Evolutionary conservation across 2,888 invertebrate species (phyloP).

Genomic region (Drosophila tripunctata): DNA sequence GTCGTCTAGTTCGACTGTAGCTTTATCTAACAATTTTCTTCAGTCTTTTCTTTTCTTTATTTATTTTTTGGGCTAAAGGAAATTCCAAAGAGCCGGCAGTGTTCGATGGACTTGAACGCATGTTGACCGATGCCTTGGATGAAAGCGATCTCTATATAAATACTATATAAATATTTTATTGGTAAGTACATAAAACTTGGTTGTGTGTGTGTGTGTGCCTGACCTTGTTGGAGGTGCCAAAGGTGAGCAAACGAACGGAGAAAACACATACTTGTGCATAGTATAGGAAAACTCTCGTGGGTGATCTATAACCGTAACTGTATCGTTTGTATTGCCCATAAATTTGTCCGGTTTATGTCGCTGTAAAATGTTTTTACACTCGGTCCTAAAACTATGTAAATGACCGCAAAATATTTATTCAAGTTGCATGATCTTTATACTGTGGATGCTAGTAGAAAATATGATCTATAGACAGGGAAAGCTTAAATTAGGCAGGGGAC

Average conservation of each 20-base stretch:
- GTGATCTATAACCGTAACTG: constrained; percentile 17
- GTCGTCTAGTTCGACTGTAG: too few species aligned
- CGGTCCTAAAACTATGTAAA: constrained; percentile 7
- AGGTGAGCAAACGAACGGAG: constrained; percentile 58
- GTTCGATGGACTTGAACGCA: constrained; percentile 42
- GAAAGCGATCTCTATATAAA: constrained; percentile 49
- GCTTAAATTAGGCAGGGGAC: neutral
- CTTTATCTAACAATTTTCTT: too few species aligned
- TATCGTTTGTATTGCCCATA: constrained; percentile 22
- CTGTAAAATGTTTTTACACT: constrained; percentile 34
- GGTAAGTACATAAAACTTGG: constrained; percentile 68
- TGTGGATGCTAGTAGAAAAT: too few species aligned
- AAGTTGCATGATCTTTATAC: neutral
- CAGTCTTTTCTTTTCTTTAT: neutral
- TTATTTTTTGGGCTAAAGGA: constrained; percentile 37
- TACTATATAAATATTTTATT: constrained; percentile 63
- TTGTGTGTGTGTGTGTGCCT: constrained; percentile 29
- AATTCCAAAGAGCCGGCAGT: constrained; percentile 56
- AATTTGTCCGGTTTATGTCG: constrained; percentile 53
- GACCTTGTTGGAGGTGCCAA: constrained; percentile 67
- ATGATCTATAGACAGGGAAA: neutral
- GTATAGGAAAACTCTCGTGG: too few species aligned
- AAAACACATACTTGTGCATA: constrained; percentile 15
- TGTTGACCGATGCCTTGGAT: constrained; percentile 44
- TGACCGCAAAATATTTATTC: neutral